Base-by-base conservation (phyloP, 1,140 invertebrate genomes). In the Conopomorpha cramerella region DNA sequence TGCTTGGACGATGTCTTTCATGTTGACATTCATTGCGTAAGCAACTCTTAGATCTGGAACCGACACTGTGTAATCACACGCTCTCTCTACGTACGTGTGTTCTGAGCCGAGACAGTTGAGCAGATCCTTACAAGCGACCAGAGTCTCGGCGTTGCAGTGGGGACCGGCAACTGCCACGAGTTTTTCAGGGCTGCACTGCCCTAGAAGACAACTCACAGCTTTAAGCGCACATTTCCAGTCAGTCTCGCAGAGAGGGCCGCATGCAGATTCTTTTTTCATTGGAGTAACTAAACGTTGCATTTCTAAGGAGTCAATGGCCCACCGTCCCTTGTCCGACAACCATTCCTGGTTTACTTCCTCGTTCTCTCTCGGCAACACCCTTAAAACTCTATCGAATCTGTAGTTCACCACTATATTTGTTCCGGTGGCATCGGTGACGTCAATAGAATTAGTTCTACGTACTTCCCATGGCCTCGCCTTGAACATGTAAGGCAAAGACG, bases 401-500 rank as follows among this genome's bases (percentile, higher is more conserved):
- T 82, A 82, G 46, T 83, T 82, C 16, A 92, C 70, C 11, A 85
- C 79, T 59, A 92, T 89, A 52, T 91, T 92, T 11, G 85, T 86
- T 8, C 89, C 89, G 0, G 89, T 62, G 25, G 86, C 89, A 70
- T 92, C 89, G 51, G 89, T 82, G 1, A 90, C 87, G 67, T 92
- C 90, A 41, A 92, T 80, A 18, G 79, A 80, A 56, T 90, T 86
- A 4, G 83, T 84, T 62, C 80, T 84, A 33, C 80, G 60, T 1
- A 83, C 60, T 61, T 86, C 83, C 84, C 84, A 85, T 0, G 84
- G 82, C 33, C 84, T 62, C n/a, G 83, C 81, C 45, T 78, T 82
- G 64, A 91, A 91, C 56, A 93, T 91, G 58, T 99, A 99, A 0
- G 96, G 98, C 71, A 99, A 99, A 38, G 91, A 93, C 8, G 98